Conservation (phyloP, 2,888 invertebrate genomes). For the Apamea crenata region DNA sequence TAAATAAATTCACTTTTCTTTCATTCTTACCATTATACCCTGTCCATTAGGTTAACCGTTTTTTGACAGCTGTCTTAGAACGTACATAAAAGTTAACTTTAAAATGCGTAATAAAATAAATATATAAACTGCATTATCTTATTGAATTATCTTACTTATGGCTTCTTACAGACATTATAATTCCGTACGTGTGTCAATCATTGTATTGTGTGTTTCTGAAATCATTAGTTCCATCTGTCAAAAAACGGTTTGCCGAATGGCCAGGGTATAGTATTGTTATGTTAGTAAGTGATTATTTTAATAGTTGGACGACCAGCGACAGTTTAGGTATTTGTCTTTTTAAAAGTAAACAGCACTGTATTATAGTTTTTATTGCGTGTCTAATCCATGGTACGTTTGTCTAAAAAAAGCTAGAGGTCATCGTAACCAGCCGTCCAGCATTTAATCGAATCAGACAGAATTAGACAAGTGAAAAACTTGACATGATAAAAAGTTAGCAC, state of each 20-base stretch:
- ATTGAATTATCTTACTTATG: too few species aligned
- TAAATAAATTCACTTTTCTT: neutral
- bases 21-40: neutral
- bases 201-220: too few species aligned
- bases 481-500: slow-evolving; percentile 21
- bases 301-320: neutral
- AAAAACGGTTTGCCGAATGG: too few species aligned
- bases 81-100: too few species aligned
- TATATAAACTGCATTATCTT: too few species aligned
- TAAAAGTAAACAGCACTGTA: neutral
- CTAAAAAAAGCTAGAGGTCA: slow-evolving; percentile 27
- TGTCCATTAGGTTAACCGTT: too few species aligned
- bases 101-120: too few species aligned
- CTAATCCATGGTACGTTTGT: neutral
- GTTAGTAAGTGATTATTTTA: neutral
- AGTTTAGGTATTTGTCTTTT: neutral
- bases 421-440: neutral
- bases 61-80: too few species aligned
- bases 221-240: too few species aligned
- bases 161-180: too few species aligned
- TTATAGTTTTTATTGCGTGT: slow-evolving; percentile 14
- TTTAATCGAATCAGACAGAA: slow-evolving; percentile 26
- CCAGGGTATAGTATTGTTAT: neutral
- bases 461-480: slow-evolving; percentile 11
- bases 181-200: too few species aligned